Base-by-base conservation (phyloP, 2,113 vertebrate species). In the Trichechus manatus region DNA sequence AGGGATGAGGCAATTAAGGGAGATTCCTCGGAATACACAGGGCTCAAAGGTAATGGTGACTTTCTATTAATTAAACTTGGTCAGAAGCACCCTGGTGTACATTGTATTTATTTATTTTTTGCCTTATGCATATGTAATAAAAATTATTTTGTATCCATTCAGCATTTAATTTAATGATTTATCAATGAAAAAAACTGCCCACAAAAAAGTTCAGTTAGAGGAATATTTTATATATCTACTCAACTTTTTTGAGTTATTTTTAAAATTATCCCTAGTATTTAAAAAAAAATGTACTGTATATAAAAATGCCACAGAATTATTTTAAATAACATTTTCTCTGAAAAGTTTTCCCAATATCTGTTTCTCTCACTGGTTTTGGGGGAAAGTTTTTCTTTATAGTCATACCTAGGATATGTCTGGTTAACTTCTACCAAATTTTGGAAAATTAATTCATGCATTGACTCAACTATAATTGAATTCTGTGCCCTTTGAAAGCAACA, bases 51-150 rank as follows among this genome's bases (percentile, higher is more conserved):
- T 29, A 22, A 50, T 3, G 3, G 23, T n/a, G 22, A 68, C 23
- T 89, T 91, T 80, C 68, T 84, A 29, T 78, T 89, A 81, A 82
- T 90, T 95, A 86, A 81, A 88, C 77, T 91, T 36, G 36, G 29
- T 86, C 64, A 53, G 27, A 39, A 22, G 44, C 59, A 74, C 15
- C 25, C n/a, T 70, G 64, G 29, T 66, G 19, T 86, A 84, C 92
- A 72, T 68, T 27, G 50, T 74, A 20, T 23, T 42, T 61, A 82
- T 47, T 75, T 39, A n/a, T 39, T 61, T 39, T 72, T 89, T 29
- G 10, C 56, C 31, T 93, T 84, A 39, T 92, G 20, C 4, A 87
- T 83, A 63, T 80, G 92, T 90, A 75, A 82, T 82, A 61, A 47
- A 47, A 85, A 92, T 70, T 50, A 89, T 78, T 80, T 89, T 83